Evolutionary conservation across 2,797 vertebrate genomes (phyloP), one percentile per base, ranked within the genome.

Genomic region (Enteromius argenteus): DNA sequence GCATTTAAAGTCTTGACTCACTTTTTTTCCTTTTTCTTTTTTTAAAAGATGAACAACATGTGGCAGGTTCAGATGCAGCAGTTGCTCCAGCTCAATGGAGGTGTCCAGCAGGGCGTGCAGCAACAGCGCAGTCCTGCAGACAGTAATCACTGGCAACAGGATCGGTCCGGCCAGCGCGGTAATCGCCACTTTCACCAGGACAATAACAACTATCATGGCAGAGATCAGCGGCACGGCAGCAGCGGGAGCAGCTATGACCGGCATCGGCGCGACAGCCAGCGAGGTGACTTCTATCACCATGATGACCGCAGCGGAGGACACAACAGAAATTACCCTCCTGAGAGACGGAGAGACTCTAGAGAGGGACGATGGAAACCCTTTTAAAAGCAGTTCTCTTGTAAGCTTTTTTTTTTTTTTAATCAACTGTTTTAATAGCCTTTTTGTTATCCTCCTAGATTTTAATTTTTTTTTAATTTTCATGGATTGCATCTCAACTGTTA

Each of bases 41-140:
- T 62, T 4, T 1, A 1, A 2, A 83, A 99, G 97, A 93, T 97
- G 94, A 96, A 95, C 89, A 96, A 77, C 27, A 84, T 91, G 81
- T 92, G 91, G 86, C 94, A 97, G 93, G 86, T 94, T 77, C 95
- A 99, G 89, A 94, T 96, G 95, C 95, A 96, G 86, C 96, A 79
- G 93, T 88, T 94, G n/a, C 94, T 93, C 23, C 92, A 91, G 81
- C 3, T 90, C 58, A 94, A 86, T 0, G 90, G 85, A 17, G 6
- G 60, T 19, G 83, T 91, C 39, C 67, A 89, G 23, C 60, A 53
- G 15, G 91, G 91, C 17, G 80, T 89, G 46, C 87, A 90, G 39
- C 83, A 73, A 9, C 66, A 73, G 51, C 58, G 74, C 11, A 35
- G 81, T 2, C 77, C 85, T 9, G 90, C 66, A 0, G 60, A 90